Evolutionary conservation across 2,113 vertebrate species (phyloP), one percentile per base, ranked within the genome.

Genomic region (Eleginops maclovinus): DNA sequence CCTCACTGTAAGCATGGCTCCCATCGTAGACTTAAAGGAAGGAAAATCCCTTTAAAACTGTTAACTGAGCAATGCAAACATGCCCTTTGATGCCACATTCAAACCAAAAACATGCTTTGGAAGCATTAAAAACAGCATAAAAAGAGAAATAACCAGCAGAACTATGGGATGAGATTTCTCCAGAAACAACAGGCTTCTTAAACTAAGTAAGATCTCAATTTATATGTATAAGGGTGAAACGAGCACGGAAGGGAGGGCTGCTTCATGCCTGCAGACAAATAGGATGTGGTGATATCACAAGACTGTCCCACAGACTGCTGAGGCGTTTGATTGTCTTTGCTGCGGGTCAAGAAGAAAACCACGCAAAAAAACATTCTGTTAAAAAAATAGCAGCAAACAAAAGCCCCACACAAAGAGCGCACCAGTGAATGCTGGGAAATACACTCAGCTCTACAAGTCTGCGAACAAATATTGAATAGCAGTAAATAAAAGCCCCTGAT

Each of bases 201-300:
- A 36, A 24, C 8, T 36, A 59, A 64, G 22, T 4, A 50, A 47
- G n/a, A 72, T 26, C 24, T 6, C 12, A 11, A 21, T 49, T 82
- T 83, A 86, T 90, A 82, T 60, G 46, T n/a, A 8, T 17, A 59
- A 2, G 22, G 59, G n/a, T 13, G 6, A 12, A 3, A 70, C n/a
- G 66, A 46, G 61, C 2, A 24, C n/a, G 53, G 16, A 55, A 17
- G 76, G 79, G 59, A 65, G 77, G 75, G 58, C 56, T 28, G 44
- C 40, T 43, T 63, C 58, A 53, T 43, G 79, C 72, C 63, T 65
- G 9, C 24, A 83, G 73, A 41, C 63, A 82, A 60, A 65, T 44
- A 9, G 60, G 64, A 72, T 77, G 73, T 53, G 83, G 63, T 79
- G 19, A n/a, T 74, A 85, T 93, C 92, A 94, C 69, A 69, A 87